A percentile compares a stretch with the other conserved stretches of the same genome.
Evolutionary conservation across 1,140 invertebrate genomes (phyloP).

Genomic region (Drosophila kurseongensis): DNA sequence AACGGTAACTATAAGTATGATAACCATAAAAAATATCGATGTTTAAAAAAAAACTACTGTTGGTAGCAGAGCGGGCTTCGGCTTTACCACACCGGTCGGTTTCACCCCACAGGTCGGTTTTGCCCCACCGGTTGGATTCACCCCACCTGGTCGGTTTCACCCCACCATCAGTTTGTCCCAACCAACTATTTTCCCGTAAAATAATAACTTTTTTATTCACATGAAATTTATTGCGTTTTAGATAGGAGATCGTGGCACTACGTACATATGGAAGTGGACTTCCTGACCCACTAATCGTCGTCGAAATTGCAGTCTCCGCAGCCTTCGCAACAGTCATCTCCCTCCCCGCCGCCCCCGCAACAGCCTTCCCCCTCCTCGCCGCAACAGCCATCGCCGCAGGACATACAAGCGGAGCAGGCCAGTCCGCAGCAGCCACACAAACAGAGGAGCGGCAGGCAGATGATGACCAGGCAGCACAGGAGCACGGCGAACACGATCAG

Average conservation of each 20-base stretch:
- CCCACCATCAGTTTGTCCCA: too few relatives aligned
- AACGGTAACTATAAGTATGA: too few relatives aligned
- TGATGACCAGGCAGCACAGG: slow-evolving; percentile 1
- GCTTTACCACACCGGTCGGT: too few relatives aligned
- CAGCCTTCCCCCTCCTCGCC: not conserved
- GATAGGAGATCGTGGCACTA: not conserved
- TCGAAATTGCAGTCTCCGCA: not conserved
- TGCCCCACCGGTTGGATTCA: too few relatives aligned
- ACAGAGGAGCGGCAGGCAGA: slow-evolving; percentile 9
- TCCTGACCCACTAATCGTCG: not conserved
- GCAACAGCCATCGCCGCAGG: slow-evolving; percentile 4
- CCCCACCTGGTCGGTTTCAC: too few relatives aligned
- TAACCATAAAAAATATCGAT: too few relatives aligned
- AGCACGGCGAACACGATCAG: not conserved
- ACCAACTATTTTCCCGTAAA: too few relatives aligned
- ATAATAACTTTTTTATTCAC: too few relatives aligned
- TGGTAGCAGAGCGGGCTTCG: too few relatives aligned
- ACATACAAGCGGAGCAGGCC: not conserved
- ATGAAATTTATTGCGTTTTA: not conserved
- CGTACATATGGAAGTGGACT: not conserved
- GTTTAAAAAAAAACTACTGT: too few relatives aligned
- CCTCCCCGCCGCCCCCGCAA: not conserved
- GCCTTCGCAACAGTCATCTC: not conserved
- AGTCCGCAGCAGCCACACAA: not conserved
- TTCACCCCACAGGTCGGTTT: too few relatives aligned